phyloP scores from a whole-genome alignment of 2,113 vertebrate species.

The Pollimyrus isidori region DNA sequence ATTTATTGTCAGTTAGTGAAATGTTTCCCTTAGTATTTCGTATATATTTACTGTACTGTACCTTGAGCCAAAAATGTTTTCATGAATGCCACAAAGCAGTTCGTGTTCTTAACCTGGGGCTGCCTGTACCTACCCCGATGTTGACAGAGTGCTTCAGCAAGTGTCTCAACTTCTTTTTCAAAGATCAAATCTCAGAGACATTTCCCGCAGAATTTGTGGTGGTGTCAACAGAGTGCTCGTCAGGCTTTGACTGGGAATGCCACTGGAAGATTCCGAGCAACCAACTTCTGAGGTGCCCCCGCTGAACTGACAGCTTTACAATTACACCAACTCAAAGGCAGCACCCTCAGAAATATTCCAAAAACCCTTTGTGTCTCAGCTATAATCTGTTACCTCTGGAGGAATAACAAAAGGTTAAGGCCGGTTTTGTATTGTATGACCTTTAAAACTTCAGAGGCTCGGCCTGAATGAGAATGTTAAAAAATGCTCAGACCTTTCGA shows the following conservation, averaged over 20 bases:
- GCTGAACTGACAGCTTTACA: background rate
- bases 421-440: constrained; percentile 13
- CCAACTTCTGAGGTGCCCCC: background rate
- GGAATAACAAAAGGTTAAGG: constrained; percentile 17
- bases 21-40: background rate
- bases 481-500: constrained; percentile 2
- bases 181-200: background rate
- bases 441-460: constrained; percentile 11
- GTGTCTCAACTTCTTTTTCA: background rate
- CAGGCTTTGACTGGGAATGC: background rate
- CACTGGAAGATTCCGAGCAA: background rate
- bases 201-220: background rate
- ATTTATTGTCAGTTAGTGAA: background rate
- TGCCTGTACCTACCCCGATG: background rate
- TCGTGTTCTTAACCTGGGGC: background rate
- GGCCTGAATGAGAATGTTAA: background rate
- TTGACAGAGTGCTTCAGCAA: background rate
- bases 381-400: constrained; percentile 17
- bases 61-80: background rate
- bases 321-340: background rate
- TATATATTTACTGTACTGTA: background rate
- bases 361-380: constrained; percentile 1
- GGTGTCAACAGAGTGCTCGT: background rate
- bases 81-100: background rate
- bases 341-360: background rate